Evolutionary conservation across 1,140 invertebrate species (phyloP).

Genomic region (Lepidostoma basale): DNA sequence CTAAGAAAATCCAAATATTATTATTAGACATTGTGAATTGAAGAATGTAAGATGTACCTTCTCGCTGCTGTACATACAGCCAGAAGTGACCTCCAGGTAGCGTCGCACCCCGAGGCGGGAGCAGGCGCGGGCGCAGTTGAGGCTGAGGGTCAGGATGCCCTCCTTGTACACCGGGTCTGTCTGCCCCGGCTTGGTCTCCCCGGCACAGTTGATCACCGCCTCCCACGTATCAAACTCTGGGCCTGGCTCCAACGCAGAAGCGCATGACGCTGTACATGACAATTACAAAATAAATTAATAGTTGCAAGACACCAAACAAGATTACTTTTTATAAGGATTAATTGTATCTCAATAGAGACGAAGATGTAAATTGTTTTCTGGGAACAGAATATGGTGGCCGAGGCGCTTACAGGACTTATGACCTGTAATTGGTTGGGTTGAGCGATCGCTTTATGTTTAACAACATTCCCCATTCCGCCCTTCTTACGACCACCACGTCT

Average conservation of each 20-base stretch:
- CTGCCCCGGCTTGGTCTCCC: constrained; percentile 87
- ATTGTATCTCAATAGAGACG: too few species aligned
- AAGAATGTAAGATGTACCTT: constrained; percentile 64
- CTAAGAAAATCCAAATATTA: too few species aligned
- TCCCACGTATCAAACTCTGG: constrained; percentile 68
- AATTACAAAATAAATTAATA: too few species aligned
- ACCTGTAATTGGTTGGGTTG: too few species aligned
- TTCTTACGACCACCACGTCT: too few species aligned
- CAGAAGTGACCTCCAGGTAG: constrained; percentile 86
- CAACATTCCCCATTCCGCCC: too few species aligned
- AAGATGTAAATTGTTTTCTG: too few species aligned
- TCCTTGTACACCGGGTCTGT: constrained; percentile 88
- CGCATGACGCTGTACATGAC: constrained; percentile 71
- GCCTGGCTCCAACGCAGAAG: constrained; percentile 71
- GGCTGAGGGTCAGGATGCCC: constrained; percentile 82
- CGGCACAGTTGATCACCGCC: constrained; percentile 87
- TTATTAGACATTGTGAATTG: background rate
- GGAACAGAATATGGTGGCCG: too few species aligned
- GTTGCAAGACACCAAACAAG: too few species aligned
- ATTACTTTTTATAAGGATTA: too few species aligned
- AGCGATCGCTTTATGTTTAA: too few species aligned
- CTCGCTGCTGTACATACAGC: constrained; percentile 78
- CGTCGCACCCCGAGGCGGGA: constrained; percentile 69
- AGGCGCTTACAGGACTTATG: too few species aligned
- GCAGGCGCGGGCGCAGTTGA: constrained; percentile 82